Base-by-base conservation (phyloP, 1,140 invertebrate species). In the Microplitis demolitor region DNA sequence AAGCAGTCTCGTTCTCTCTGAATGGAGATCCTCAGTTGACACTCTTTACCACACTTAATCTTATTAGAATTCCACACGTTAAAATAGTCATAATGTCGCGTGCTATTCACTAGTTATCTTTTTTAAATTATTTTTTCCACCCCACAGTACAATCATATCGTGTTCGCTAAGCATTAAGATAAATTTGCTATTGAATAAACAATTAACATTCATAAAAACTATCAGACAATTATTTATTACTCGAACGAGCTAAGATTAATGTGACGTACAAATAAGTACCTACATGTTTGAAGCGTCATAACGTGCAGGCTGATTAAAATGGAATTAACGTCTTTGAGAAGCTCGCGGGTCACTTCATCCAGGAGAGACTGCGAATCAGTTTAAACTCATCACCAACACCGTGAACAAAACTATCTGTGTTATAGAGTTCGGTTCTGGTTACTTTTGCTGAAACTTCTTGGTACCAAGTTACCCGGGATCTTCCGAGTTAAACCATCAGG, bases 301-400 rank as follows among this genome's bases (percentile, higher is more conserved):
- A 45, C 4, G 6, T 9, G 39, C 11, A 5, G 5, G 5, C 39
- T 45, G 39, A 71, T 69, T 56, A 24, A 39, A 69, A 69, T 63
- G 37, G 34, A 71, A 63, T 71, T 71, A 71, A 39, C 37, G 14
- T 51, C 60, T 24, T 24, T 50, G 5, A 34, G 50, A 63, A 61
- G 54, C 34, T n/a, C 11, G 62, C 33, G 61, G 69, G 51, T 71
- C 51, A 66, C 61, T 71, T 54, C 9, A 51, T 33, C 34, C 45
- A 16, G 31, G 53, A 14, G 53, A 24, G 16, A 60, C 51, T 50
- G 34, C 45, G 62, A 66, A 66, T 72, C 63, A 45, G 24, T 60
- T 72, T 39, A 64, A 72, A 72, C 70, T 72, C 63, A 33, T 58
- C 54, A 11, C 63, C 60, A 72, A 72, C 62, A 72, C 13, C 61